Percentiles rank a stretch among this genome's conserved stretches.
phyloP scores from a whole-genome alignment of 2,888 invertebrate genomes.

The Ochropacha duplaris region DNA sequence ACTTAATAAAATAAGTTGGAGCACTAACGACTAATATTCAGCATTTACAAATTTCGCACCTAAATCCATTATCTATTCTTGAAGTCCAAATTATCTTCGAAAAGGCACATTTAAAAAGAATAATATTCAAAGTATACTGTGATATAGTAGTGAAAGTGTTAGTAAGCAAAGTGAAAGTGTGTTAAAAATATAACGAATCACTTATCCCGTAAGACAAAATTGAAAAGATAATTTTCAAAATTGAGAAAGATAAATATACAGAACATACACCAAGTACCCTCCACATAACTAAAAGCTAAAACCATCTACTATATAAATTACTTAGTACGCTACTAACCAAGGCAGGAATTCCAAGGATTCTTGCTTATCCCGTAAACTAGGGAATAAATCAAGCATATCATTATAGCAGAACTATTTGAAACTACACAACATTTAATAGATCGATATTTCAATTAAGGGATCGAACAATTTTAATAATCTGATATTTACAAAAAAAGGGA shows the following conservation, averaged over 20 bases:
- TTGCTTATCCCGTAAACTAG: conserved; percentile 91
- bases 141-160: conserved; percentile 64
- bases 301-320: conserved; percentile 61
- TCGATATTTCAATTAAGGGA: conserved; percentile 6
- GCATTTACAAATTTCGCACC: conserved; percentile 79
- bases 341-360: conserved; percentile 90
- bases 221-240: conserved; percentile 20
- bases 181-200: conserved; percentile 35
- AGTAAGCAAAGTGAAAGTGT: conserved; percentile 67
- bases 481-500: not conserved
- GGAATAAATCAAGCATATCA: conserved; percentile 77
- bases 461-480: conserved; percentile 3
- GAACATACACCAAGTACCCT: conserved; percentile 30
- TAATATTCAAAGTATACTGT: conserved; percentile 46
- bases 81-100: conserved; percentile 77
- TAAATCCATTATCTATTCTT: conserved; percentile 80
- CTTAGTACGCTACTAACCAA: conserved; percentile 87
- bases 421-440: conserved; percentile 11
- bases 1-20: conserved; percentile 48
- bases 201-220: conserved; percentile 33
- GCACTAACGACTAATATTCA: conserved; percentile 44
- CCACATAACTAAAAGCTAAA: conserved; percentile 38
- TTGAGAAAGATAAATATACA: conserved; percentile 33
- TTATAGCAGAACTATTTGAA: conserved; percentile 54
- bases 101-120: conserved; percentile 46